Evolutionary conservation across 2,888 invertebrate species (phyloP).

Genomic region (Drosophila hamatofila): DNA sequence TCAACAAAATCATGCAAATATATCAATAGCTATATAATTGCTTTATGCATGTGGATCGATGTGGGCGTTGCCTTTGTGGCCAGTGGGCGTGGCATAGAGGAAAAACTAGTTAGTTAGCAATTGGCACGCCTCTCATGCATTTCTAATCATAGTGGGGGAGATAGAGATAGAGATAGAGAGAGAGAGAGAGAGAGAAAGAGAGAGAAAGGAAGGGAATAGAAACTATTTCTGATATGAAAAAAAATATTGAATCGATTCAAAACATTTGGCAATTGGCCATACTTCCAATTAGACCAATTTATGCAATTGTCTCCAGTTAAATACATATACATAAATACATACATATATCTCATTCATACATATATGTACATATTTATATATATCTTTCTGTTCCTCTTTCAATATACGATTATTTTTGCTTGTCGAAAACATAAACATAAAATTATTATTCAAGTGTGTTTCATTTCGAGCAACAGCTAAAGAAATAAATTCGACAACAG

Average conservation of each 20-base stretch:
- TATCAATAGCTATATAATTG: constrained; percentile 30
- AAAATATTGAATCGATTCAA: constrained; percentile 22
- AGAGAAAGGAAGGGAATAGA: background rate
- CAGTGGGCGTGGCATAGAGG: constrained; percentile 21
- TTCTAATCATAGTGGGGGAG: background rate
- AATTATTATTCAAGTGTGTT: constrained; percentile 58
- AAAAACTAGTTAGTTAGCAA: constrained; percentile 34
- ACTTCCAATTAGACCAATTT: constrained; percentile 47
- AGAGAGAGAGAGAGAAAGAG: background rate
- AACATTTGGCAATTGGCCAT: constrained; percentile 51
- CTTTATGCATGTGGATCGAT: constrained; percentile 52
- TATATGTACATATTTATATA: background rate
- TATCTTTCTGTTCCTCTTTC: background rate
- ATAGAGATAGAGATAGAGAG: background rate
- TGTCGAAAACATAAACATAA: constrained; percentile 33
- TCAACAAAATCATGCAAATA: constrained; percentile 39
- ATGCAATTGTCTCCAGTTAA: constrained; percentile 46
- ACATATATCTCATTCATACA: background rate
- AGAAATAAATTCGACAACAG: constrained; percentile 45
- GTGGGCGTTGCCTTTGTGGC: constrained; percentile 5
- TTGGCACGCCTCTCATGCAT: constrained; percentile 30
- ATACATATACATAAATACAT: background rate
- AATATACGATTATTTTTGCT: no score
- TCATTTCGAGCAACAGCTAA: constrained; percentile 63
- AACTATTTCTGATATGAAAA: background rate